A percentile compares a stretch with the other conserved stretches of the same genome.
Evolutionary conservation across 2,888 invertebrate genomes (phyloP).

Genomic region (Spatulosminthurus flaviceps): DNA sequence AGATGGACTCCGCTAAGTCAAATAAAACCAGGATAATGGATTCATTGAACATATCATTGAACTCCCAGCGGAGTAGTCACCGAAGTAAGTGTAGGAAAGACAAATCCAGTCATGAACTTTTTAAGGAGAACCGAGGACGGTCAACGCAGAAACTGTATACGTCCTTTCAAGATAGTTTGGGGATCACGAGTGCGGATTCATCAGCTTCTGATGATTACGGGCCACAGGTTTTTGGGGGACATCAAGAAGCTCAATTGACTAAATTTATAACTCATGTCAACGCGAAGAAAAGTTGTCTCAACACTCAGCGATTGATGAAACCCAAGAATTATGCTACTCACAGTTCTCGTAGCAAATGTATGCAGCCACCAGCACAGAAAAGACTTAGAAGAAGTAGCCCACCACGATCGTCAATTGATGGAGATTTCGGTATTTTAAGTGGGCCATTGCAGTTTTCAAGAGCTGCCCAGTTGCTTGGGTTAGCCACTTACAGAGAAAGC

Average conservation of each 20-base stretch:
- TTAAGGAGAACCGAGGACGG: background rate
- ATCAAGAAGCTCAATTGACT: constrained; percentile 23
- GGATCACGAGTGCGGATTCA: constrained; percentile 18
- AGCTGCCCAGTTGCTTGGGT: background rate
- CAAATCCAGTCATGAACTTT: background rate
- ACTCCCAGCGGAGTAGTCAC: constrained; percentile 4
- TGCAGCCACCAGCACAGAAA: constrained; percentile 4
- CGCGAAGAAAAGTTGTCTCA: background rate
- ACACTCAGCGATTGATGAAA: background rate
- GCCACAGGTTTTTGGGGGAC: constrained; percentile 28
- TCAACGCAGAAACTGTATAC: background rate
- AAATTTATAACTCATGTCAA: background rate
- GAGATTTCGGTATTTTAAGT: constrained; percentile 29
- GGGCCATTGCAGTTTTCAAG: background rate
- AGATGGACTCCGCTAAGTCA: constrained; percentile 5
- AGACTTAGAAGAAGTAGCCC: background rate
- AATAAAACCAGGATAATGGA: too few relatives aligned
- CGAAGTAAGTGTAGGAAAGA: background rate
- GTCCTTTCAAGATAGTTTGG: constrained; percentile 4
- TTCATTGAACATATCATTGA: constrained; percentile 10
- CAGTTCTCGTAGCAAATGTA: background rate
- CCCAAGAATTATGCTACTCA: background rate
- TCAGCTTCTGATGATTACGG: constrained; percentile 32
- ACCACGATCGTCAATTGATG: constrained; percentile 5
- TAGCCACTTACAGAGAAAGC: constrained; percentile 31